A percentile compares a stretch with the other conserved stretches of the same genome.
phyloP scores from a whole-genome alignment of 2,888 invertebrate species.

The Pheosia gnoma region DNA sequence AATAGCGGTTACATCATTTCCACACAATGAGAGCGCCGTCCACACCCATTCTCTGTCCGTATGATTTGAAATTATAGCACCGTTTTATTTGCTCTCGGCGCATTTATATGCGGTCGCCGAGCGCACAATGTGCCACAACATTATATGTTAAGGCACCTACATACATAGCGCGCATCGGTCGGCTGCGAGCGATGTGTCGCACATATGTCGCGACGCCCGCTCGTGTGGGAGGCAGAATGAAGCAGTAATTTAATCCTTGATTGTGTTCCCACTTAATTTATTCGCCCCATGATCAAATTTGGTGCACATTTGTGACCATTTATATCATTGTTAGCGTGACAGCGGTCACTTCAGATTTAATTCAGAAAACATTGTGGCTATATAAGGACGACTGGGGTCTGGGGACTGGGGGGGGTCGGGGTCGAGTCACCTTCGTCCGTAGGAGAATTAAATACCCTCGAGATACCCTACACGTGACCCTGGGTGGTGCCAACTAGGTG shows the following conservation, averaged over 20 bases:
- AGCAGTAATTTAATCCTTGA: constrained; percentile 82
- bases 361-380: constrained; percentile 25
- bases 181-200: constrained; percentile 67
- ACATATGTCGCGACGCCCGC: constrained; percentile 69
- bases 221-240: constrained; percentile 79
- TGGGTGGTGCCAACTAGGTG: too few species aligned
- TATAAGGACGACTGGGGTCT: too few species aligned
- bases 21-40: constrained; percentile 84
- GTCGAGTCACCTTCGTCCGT: too few species aligned
- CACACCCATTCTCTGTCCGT: constrained; percentile 85
- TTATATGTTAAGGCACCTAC: constrained; percentile 77
- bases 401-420: too few species aligned
- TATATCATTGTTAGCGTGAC: constrained; percentile 63
- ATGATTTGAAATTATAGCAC: constrained; percentile 85
- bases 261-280: constrained; percentile 82
- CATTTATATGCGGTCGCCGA: constrained; percentile 81
- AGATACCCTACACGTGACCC: too few species aligned
- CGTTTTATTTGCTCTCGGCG: constrained; percentile 82
- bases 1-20: constrained; percentile 84
- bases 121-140: constrained; percentile 78
- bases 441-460: too few species aligned
- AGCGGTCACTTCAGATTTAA: constrained; percentile 58
- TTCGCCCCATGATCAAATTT: constrained; percentile 80
- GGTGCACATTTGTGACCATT: constrained; percentile 76
- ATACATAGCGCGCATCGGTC: constrained; percentile 59